phyloP scores from a whole-genome alignment of 2,888 invertebrate genomes.

The Dryococelus australis region DNA sequence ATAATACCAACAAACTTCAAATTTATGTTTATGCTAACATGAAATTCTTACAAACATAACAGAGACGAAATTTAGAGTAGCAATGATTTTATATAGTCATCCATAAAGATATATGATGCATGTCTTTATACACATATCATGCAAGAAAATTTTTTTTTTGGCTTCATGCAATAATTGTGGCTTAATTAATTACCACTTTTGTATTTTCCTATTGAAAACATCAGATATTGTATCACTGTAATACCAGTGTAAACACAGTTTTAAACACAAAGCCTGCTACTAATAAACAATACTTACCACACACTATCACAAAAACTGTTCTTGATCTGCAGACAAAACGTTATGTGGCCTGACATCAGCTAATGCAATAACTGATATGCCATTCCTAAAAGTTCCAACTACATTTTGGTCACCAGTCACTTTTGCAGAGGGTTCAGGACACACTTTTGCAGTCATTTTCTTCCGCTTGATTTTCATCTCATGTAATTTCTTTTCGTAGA shows the following conservation, averaged over 20 bases:
- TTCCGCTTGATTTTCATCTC: constrained; percentile 32
- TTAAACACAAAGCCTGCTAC: background rate
- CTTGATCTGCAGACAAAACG: constrained; percentile 1
- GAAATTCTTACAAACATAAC: too few relatives aligned
- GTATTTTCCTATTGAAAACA: too few relatives aligned
- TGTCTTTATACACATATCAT: too few relatives aligned
- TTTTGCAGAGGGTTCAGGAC: background rate
- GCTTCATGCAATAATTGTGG: too few relatives aligned
- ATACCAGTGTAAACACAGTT: background rate
- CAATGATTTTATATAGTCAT: too few relatives aligned
- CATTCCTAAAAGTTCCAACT: background rate
- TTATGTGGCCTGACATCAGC: background rate
- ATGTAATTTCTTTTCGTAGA: constrained; percentile 38
- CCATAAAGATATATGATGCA: too few relatives aligned
- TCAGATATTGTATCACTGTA: too few relatives aligned
- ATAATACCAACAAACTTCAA: too few relatives aligned
- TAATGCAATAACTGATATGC: background rate
- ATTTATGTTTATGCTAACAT: too few relatives aligned
- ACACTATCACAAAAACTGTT: constrained; percentile 37
- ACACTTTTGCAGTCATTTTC: constrained; percentile 2
- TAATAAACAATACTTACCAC: background rate
- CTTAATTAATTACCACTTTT: too few relatives aligned
- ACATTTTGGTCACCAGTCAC: background rate
- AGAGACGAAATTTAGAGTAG: too few relatives aligned
- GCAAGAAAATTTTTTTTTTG: too few relatives aligned